Conservation (phyloP, 2,888 invertebrate species). For the Thereva unica region DNA sequence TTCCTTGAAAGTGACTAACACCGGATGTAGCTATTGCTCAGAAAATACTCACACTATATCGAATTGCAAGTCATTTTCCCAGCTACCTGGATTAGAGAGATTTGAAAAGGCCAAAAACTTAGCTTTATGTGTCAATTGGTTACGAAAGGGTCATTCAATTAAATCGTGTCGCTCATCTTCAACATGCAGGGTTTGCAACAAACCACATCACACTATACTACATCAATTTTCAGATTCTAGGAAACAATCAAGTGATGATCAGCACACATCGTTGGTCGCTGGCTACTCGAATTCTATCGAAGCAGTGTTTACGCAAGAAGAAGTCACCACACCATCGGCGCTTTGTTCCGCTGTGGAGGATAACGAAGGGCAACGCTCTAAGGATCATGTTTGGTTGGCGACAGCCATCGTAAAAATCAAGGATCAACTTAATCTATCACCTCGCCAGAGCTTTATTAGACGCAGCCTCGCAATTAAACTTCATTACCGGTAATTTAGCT, state of each 20-base stretch:
- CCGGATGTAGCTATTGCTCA: too few relatives aligned
- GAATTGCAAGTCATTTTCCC: not conserved
- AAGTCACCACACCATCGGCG: too few relatives aligned
- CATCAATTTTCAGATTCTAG: not conserved
- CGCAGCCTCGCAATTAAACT: constrained; percentile 30
- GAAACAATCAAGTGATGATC: fast-evolving
- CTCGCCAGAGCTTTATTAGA: constrained; percentile 22
- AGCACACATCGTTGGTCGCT: not conserved
- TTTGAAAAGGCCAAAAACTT: constrained; percentile 19
- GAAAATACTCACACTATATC: too few relatives aligned
- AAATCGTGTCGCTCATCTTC: too few relatives aligned
- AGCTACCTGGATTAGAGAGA: constrained; percentile 5
- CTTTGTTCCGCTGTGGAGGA: not conserved
- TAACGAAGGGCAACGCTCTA: too few relatives aligned
- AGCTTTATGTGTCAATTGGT: constrained; percentile 27
- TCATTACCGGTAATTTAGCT: constrained; percentile 31
- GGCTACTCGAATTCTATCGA: too few relatives aligned
- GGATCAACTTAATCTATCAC: too few relatives aligned
- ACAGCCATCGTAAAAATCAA: too few relatives aligned
- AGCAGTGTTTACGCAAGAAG: too few relatives aligned
- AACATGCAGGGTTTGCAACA: constrained; percentile 17
- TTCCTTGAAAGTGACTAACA: too few relatives aligned
- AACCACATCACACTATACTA: constrained; percentile 20
- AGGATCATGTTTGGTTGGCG: too few relatives aligned
- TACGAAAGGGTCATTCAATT: constrained; percentile 14